Evolutionary conservation across 2,888 invertebrate species (phyloP).

Genomic region (Antheraea yamamai): DNA sequence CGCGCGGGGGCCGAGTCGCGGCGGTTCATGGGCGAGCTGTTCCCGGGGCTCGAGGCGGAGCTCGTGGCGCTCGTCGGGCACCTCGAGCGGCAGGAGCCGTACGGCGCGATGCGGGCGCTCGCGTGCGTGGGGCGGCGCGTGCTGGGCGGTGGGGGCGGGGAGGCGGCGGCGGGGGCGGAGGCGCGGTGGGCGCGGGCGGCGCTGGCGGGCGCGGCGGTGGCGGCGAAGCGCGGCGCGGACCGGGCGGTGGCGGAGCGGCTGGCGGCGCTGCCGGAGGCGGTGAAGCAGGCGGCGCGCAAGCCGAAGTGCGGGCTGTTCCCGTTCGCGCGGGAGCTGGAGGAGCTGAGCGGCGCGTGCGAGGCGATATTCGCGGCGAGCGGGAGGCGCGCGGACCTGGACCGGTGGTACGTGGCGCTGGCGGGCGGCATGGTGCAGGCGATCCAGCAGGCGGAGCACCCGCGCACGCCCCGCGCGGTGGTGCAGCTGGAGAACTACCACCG

Average conservation of each 20-base stretch:
- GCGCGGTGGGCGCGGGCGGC: constrained; percentile 63
- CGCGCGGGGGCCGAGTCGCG: constrained; percentile 83
- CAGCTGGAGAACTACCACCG: constrained; percentile 92
- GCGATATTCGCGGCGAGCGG: constrained; percentile 93
- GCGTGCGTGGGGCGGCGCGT: constrained; percentile 92
- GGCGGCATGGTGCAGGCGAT: constrained; percentile 88
- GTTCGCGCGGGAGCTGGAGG: constrained; percentile 94
- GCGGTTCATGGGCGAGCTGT: constrained; percentile 94
- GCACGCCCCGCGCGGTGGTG: constrained; percentile 92
- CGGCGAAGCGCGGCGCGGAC: constrained; percentile 87
- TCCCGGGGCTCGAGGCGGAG: constrained; percentile 93
- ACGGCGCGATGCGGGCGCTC: constrained; percentile 96
- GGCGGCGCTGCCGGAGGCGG: not conserved
- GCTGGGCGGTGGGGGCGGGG: constrained; percentile 29
- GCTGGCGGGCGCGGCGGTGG: constrained; percentile 64
- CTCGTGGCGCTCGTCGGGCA: constrained; percentile 92
- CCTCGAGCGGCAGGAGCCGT: constrained; percentile 93
- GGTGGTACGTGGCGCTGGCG: constrained; percentile 90
- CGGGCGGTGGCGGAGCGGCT: constrained; percentile 52
- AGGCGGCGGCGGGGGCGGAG: constrained; percentile 86
- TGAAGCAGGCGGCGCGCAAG: constrained; percentile 65
- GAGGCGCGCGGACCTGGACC: constrained; percentile 94
- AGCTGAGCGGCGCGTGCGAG: constrained; percentile 93
- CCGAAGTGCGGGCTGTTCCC: constrained; percentile 94
- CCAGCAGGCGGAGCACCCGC: constrained; percentile 82